Conservation (phyloP, 1,140 invertebrate genomes). For the Scaptodrosophila lebanonensis region DNA sequence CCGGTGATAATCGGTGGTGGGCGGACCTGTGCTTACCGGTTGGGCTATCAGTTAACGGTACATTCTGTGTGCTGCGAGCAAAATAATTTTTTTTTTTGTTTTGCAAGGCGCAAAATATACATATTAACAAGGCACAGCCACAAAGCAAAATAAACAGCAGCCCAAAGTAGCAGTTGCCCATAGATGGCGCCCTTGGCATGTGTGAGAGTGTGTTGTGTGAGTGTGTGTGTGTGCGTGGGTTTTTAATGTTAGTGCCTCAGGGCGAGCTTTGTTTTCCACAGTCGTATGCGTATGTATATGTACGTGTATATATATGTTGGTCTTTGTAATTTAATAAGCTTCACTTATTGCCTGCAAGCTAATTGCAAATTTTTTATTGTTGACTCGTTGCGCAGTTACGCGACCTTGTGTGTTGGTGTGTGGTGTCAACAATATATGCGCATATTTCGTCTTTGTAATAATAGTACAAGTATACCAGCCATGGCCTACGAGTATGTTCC, state of each 20-base stretch:
- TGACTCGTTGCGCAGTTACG: slow-evolving; percentile 6
- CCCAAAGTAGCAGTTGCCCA: no score
- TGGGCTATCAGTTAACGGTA: not conserved
- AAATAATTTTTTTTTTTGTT: slow-evolving; percentile 11
- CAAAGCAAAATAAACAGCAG: slow-evolving; percentile 29
- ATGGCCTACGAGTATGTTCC: not conserved
- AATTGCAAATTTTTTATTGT: slow-evolving; percentile 37
- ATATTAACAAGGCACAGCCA: not conserved
- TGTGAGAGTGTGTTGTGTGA: not conserved
- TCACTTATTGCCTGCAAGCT: slow-evolving; percentile 44
- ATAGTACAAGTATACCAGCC: slow-evolving; percentile 1
- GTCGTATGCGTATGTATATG: not conserved
- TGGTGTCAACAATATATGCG: slow-evolving; percentile 34
- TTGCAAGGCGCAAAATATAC: slow-evolving; percentile 44
- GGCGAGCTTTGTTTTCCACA: slow-evolving; percentile 17
- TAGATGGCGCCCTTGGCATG: slow-evolving; percentile 15
- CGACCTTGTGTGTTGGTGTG: slow-evolving; percentile 12
- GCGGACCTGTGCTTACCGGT: not conserved
- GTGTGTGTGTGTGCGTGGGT: not conserved
- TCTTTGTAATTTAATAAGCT: slow-evolving; percentile 67
- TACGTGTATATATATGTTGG: not conserved
- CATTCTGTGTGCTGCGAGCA: no score
- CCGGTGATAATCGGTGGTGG: not conserved
- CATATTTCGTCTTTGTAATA: no score
- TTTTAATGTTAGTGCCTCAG: slow-evolving; percentile 6